A percentile compares a stretch with the other conserved stretches of the same genome.
These are phyloP conservation scores for Eupithecia abbreviata DNA, from an alignment of 2,888 invertebrate genomes.

Conservation along the genomic window DNA sequence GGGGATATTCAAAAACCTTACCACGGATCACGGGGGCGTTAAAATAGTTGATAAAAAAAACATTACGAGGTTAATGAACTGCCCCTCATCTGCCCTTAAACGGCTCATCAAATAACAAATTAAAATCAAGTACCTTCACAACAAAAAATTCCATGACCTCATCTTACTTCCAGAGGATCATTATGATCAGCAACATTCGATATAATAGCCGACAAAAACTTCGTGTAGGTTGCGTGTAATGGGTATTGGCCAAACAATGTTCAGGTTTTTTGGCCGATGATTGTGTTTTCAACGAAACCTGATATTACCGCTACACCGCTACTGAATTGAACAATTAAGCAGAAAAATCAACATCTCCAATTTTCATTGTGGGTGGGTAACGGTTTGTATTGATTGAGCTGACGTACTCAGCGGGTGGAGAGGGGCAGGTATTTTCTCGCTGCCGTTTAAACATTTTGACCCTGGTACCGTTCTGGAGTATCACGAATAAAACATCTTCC, in stretches of 20 bases:
- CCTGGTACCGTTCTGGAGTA: background rate
- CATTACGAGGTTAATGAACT: too few species aligned
- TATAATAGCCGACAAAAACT: slow-evolving; percentile 32
- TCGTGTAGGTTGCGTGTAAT: slow-evolving; percentile 31
- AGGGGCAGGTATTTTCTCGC: background rate
- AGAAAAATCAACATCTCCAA: slow-evolving; percentile 42
- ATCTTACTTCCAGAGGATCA: slow-evolving; percentile 33
- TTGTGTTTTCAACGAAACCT: slow-evolving; percentile 29
- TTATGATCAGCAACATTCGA: slow-evolving; percentile 28
- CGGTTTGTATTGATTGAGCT: slow-evolving; percentile 32
- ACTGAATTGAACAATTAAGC: slow-evolving; percentile 43
- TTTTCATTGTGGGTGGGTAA: slow-evolving; percentile 47
- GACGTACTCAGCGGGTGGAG: slow-evolving; percentile 27
- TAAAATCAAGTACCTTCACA: slow-evolving; percentile 5
- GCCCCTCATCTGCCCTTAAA: slow-evolving; percentile 4
- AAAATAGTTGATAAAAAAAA: too few species aligned
- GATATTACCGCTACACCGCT: slow-evolving; percentile 40
- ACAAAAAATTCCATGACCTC: slow-evolving; percentile 30
- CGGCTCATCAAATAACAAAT: slow-evolving; percentile 23
- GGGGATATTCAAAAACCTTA: too few species aligned
- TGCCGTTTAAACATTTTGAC: background rate
- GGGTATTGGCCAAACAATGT: slow-evolving; percentile 32
- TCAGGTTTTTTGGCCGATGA: slow-evolving; percentile 30
- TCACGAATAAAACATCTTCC: too few species aligned
- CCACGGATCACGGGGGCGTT: too few species aligned